Conservation (phyloP, 2,888 invertebrate genomes). For the Patella depressa region DNA sequence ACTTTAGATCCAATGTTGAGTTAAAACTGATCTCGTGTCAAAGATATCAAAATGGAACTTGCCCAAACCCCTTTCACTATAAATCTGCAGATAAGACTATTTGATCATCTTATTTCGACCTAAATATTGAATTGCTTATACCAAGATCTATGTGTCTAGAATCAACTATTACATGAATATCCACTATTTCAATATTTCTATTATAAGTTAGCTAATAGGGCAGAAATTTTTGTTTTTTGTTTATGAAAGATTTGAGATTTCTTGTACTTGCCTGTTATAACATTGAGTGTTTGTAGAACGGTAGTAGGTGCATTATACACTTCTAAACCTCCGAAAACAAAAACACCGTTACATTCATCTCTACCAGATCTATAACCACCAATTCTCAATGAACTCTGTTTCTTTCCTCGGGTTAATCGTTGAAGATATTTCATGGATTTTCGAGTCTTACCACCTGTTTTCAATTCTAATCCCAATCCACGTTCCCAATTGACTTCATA, state of each 20-base stretch:
- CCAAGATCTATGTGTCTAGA: too few relatives aligned
- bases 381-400: slow-evolving; percentile 23
- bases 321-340: slow-evolving; percentile 37
- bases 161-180: too few relatives aligned
- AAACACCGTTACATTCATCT: slow-evolving; percentile 22
- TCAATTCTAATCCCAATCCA: slow-evolving; percentile 20
- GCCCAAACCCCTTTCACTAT: too few relatives aligned
- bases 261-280: slow-evolving; percentile 32
- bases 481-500: slow-evolving; percentile 28
- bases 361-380: slow-evolving; percentile 16
- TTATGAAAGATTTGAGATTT: background rate
- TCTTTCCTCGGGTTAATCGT: slow-evolving; percentile 15
- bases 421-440: slow-evolving; percentile 14
- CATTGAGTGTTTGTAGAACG: slow-evolving; percentile 31
- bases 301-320: slow-evolving; percentile 35
- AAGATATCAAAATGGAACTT: too few relatives aligned
- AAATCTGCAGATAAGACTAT: too few relatives aligned
- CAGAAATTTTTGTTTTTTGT: background rate
- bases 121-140: too few relatives aligned
- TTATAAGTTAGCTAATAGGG: too few relatives aligned
- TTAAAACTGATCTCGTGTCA: too few relatives aligned
- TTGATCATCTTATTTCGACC: too few relatives aligned
- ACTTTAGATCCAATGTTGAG: too few relatives aligned
- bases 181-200: too few relatives aligned
- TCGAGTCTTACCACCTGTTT: slow-evolving; percentile 12